These are phyloP conservation scores for Neoitamus cyanurus DNA, from an alignment of 2,888 invertebrate species.

Conservation along the genomic window DNA sequence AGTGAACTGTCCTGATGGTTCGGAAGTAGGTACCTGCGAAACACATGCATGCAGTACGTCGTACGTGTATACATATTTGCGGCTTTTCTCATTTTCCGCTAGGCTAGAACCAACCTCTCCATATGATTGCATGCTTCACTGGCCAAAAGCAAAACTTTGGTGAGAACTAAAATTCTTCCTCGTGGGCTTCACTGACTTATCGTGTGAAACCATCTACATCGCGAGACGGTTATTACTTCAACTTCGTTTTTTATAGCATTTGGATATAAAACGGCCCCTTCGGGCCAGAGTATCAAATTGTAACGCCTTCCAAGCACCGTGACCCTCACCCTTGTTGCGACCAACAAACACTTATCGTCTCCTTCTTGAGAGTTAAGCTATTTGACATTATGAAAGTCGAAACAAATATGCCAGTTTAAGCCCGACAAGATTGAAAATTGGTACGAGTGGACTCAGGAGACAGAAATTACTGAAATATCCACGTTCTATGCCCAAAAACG, in stretches of 20 bases:
- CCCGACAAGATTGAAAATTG: neutral
- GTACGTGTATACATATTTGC: neutral
- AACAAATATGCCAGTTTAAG: neutral
- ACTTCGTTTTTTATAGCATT: neutral
- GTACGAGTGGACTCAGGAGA: neutral
- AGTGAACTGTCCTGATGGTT: neutral
- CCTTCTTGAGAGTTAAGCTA: neutral
- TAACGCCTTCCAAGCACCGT: neutral
- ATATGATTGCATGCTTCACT: conserved; percentile 5
- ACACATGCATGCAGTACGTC: neutral
- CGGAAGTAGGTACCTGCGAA: neutral
- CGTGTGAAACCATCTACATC: neutral
- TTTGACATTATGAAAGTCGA: neutral
- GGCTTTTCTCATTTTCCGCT: neutral
- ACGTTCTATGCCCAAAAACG: neutral
- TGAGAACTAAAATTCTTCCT: neutral
- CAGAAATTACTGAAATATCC: neutral
- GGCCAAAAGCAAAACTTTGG: neutral
- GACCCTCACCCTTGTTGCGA: neutral
- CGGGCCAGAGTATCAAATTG: neutral
- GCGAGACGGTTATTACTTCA: neutral
- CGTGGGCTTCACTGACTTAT: neutral
- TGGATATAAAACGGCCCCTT: neutral
- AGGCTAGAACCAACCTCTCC: neutral
- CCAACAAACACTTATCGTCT: neutral